phyloP scores from a whole-genome alignment of 2,797 vertebrate genomes.

The Xenops minutus region DNA sequence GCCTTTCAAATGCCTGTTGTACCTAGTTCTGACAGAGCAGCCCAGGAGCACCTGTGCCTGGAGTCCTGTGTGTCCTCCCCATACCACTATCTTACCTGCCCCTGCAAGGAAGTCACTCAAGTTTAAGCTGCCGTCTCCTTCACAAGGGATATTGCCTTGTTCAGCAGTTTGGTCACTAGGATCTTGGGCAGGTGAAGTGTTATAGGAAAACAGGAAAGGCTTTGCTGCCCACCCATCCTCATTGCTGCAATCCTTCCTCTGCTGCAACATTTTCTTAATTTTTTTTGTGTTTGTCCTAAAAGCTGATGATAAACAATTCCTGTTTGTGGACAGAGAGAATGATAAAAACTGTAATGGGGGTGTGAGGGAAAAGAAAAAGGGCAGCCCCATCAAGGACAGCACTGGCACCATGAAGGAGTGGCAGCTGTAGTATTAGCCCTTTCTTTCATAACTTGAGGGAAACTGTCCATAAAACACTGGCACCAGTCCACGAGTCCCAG shows the following conservation, averaged over 20 bases:
- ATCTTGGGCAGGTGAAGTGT: fast-evolving
- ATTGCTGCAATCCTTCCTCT: neutral
- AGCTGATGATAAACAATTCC: neutral
- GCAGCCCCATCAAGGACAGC: neutral
- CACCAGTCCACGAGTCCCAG: neutral
- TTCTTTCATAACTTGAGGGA: neutral
- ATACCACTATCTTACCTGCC: neutral
- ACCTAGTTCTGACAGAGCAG: neutral
- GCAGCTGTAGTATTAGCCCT: neutral
- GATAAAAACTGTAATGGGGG: neutral
- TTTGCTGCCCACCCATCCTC: neutral
- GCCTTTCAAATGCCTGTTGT: neutral
- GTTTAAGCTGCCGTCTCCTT: neutral
- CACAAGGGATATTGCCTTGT: fast-evolving
- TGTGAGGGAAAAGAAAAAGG: neutral
- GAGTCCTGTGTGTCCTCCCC: neutral
- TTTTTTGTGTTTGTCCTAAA: neutral
- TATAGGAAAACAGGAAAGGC: neutral
- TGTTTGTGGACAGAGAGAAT: neutral
- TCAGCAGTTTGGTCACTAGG: neutral
- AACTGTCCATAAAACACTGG: neutral
- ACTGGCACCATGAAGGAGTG: neutral
- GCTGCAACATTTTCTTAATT: neutral
- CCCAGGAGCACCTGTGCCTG: neutral
- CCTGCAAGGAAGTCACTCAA: neutral